Evolutionary conservation across 2,888 invertebrate species (phyloP), one percentile per base, ranked within the genome.

Genomic region (Taenaris catops): DNA sequence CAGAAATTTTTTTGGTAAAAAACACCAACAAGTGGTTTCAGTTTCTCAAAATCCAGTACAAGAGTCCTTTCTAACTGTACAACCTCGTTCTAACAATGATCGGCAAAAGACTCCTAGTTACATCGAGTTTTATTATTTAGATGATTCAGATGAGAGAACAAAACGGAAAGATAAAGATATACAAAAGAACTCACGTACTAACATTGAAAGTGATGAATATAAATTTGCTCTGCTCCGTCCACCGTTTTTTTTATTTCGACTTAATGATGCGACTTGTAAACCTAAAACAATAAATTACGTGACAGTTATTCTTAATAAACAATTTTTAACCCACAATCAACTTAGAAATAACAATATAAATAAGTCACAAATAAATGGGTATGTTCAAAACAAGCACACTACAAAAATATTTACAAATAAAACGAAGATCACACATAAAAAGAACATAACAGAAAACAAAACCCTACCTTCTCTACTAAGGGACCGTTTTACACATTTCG

Each of bases 41-140:
- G 8, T 17, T 8, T 10, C 23, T 3, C 25, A 25, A 18, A 38
- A 26, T 10, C 14, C 16, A 33, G 25, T 20, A 1, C 31, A 32
- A 46, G 33, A 32, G 31, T 25, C 36, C 20, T 8, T 39, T 20
- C 17, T 25, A 19, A 10, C 14, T 4, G 9, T 23, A 21, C 9
- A 28, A 12, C 23, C 32, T 4, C 35, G 12, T 36, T 34, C 21
- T 31, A 41, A 34, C 10, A n/a, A n/a, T n/a, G 8, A 25, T 4
- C 53, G 46, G 20, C 32, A 55, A 3, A 47, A 62, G 2, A 79
- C 75, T 6, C 57, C 70, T 1, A 80, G 78, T 54, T 72, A 55
- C 25, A 80, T 81, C 31, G 81, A 83, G 53, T 83, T 83, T 57
- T 72, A 80, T 53, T 83, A 81, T 51, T 58, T 72, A 36, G 73